Conservation (phyloP, 2,113 vertebrate species). For the Strigops habroptila region DNA sequence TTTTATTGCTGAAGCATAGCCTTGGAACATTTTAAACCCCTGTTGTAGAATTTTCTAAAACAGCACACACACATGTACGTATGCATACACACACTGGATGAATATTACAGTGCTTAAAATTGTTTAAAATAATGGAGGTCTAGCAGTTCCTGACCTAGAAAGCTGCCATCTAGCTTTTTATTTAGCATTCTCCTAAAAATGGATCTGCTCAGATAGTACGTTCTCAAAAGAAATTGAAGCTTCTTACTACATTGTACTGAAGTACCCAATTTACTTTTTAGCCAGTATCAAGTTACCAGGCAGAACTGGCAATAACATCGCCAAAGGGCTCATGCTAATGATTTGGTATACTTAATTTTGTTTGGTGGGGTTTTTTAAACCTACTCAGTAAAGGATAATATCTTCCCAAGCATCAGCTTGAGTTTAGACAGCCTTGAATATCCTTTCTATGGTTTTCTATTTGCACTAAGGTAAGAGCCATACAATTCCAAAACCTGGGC, state of each 20-base stretch:
- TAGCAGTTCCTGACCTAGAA: slow-evolving; percentile 44
- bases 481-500: neutral
- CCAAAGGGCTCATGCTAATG: neutral
- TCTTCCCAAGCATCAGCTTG: neutral
- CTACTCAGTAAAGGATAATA: neutral
- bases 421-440: neutral
- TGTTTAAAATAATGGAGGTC: slow-evolving; percentile 29
- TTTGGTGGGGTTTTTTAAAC: neutral
- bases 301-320: neutral
- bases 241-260: neutral
- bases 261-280: neutral
- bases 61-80: neutral
- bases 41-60: neutral
- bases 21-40: neutral
- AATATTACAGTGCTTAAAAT: neutral
- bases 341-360: neutral
- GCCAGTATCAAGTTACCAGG: neutral
- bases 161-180: slow-evolving; percentile 4
- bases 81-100: neutral
- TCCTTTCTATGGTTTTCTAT: neutral
- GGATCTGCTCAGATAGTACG: neutral
- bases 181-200: slow-evolving; percentile 15
- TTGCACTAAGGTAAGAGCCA: neutral
- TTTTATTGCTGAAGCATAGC: neutral
- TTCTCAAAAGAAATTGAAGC: slow-evolving; percentile 13